phyloP scores from a whole-genome alignment of 2,797 vertebrate genomes.

The Cynopterus sphinx region DNA sequence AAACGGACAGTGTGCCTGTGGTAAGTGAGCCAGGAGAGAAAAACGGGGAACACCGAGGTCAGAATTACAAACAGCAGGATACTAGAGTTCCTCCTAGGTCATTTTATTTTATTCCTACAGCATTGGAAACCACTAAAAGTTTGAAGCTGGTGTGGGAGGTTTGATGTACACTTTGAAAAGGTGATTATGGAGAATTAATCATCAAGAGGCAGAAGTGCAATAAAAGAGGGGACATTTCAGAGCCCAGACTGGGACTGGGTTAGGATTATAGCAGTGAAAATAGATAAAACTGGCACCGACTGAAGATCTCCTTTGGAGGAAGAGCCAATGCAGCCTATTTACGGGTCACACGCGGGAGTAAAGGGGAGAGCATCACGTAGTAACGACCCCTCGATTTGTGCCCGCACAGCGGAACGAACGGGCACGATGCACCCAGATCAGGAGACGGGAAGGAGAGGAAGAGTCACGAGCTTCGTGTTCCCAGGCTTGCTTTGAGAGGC shows the following conservation, averaged over 20 bases:
- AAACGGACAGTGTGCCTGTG: neutral
- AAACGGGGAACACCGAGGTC: neutral
- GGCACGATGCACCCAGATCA: neutral
- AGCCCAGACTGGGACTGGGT: neutral
- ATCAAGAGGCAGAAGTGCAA: neutral
- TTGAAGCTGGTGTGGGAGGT: neutral
- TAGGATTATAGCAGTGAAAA: neutral
- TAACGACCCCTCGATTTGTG: neutral
- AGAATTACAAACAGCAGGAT: neutral
- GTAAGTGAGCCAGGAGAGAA: neutral
- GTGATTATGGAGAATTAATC: neutral
- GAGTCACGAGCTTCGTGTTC: neutral
- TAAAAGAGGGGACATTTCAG: neutral
- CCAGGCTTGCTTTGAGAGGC: neutral
- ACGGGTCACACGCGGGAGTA: neutral
- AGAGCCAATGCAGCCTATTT: neutral
- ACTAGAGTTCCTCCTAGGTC: neutral
- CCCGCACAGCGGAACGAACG: neutral
- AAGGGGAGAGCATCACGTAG: neutral
- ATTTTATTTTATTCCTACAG: neutral
- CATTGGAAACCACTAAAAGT: neutral
- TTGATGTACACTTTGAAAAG: neutral
- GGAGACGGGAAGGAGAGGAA: neutral
- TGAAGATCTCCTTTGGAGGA: neutral
- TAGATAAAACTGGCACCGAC: neutral